Evolutionary conservation across 2,797 vertebrate species (phyloP).

Genomic region (Phrynocephalus guinanensis): DNA sequence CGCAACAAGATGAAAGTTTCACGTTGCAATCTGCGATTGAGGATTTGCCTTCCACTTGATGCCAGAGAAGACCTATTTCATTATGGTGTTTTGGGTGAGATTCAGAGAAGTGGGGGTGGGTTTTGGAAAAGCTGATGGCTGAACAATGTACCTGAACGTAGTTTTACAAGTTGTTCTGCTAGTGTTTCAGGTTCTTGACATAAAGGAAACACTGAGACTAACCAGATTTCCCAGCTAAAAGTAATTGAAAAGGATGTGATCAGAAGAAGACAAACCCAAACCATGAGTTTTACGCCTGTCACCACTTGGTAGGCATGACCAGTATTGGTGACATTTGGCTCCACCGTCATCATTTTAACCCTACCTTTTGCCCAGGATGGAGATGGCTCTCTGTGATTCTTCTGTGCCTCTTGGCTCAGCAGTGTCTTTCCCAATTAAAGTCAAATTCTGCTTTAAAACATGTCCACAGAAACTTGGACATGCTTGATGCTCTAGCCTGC

Average conservation of each 20-base stretch:
- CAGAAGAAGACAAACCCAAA: not conserved
- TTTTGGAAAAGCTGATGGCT: not conserved
- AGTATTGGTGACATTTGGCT: not conserved
- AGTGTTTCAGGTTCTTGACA: not conserved
- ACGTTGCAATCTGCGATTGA: accelerated
- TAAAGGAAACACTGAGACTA: too few species aligned
- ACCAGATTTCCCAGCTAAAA: too few species aligned
- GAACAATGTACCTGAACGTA: too few species aligned
- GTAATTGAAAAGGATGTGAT: not conserved
- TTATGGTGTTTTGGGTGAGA: not conserved
- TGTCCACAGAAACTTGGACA: too few species aligned
- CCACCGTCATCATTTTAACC: not conserved
- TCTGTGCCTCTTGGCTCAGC: not conserved
- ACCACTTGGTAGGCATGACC: not conserved
- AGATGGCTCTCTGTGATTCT: not conserved
- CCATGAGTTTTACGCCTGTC: not conserved
- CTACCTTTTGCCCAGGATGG: not conserved
- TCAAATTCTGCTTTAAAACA: too few species aligned
- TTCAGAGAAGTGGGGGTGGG: not conserved
- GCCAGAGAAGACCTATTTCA: not conserved
- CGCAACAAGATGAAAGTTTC: not conserved
- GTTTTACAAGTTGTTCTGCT: not conserved
- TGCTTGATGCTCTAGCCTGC: too few species aligned
- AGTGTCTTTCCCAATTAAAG: not conserved
- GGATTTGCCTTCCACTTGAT: not conserved